Percentiles rank a stretch among this genome's conserved stretches.
phyloP scores from a whole-genome alignment of 2,113 vertebrate genomes.

The Nanorana parkeri region DNA sequence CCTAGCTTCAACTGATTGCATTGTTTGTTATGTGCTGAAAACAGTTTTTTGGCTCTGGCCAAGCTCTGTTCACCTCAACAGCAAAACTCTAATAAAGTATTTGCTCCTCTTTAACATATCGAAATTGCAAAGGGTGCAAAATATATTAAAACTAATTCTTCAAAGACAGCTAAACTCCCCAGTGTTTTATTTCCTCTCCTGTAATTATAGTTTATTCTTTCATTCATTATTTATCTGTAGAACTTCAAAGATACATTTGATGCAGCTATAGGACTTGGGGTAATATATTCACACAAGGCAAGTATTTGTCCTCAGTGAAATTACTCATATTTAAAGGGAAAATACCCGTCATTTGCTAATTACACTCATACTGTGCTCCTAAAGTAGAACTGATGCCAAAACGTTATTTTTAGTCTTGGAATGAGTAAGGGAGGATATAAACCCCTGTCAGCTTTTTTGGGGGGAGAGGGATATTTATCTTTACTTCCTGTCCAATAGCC shows the following conservation, averaged over 20 bases:
- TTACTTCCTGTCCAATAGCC: no score
- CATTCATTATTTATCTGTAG: slow-evolving; percentile 13
- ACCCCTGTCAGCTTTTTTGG: no score
- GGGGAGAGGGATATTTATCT: no score
- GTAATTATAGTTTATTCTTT: neutral
- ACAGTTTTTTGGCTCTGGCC: neutral
- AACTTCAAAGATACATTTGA: slow-evolving; percentile 34
- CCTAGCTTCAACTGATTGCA: no score
- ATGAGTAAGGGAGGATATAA: no score
- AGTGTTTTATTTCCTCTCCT: neutral
- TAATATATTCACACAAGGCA: neutral
- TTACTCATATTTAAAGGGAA: no score
- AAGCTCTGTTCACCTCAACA: neutral
- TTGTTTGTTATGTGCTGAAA: no score
- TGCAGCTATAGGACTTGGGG: neutral
- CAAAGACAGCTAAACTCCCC: neutral
- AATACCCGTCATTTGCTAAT: no score
- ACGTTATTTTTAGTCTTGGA: no score
- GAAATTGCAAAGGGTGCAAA: neutral
- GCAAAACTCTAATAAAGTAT: neutral
- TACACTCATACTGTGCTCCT: no score
- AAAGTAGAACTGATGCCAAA: no score
- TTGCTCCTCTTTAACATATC: no score
- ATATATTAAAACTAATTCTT: slow-evolving; percentile 1
- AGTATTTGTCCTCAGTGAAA: neutral